phyloP scores from a whole-genome alignment of 1,140 invertebrate genomes.

The Trinorchestia longiramus region DNA sequence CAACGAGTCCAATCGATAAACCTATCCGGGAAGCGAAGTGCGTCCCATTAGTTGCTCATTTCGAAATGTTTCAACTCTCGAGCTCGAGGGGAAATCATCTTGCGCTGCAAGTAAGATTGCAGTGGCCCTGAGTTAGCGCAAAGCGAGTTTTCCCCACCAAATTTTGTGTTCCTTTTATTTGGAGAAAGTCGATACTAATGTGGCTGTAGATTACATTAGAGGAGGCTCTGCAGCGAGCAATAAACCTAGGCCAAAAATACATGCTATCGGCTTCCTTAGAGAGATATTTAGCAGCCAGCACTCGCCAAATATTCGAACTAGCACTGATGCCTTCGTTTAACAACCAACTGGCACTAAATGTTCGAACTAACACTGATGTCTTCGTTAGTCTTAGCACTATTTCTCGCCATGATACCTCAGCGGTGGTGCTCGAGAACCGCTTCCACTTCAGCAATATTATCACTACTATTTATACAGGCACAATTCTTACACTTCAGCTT shows the following conservation, averaged over 20 bases:
- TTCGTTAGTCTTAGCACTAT: not conserved
- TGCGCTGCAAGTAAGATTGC: not conserved
- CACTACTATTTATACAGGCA: not conserved
- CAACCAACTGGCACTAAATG: not conserved
- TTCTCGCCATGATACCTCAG: not conserved
- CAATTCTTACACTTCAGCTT: not conserved
- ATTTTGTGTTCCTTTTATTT: not conserved
- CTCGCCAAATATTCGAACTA: not conserved
- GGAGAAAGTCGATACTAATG: constrained; percentile 20
- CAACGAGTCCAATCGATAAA: not conserved
- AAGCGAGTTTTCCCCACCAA: not conserved
- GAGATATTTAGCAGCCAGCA: not conserved
- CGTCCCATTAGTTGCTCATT: not conserved
- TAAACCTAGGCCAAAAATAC: constrained; percentile 1
- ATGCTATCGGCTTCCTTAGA: not conserved
- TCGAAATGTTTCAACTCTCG: not conserved
- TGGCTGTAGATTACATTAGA: constrained; percentile 39
- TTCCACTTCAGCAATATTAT: not conserved
- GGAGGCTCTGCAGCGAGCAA: constrained; percentile 20
- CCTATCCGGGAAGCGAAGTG: not conserved
- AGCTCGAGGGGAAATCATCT: not conserved
- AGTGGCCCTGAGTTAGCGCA: not conserved
- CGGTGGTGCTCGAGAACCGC: not conserved
- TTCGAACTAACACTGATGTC: not conserved
- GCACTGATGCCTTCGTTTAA: not conserved